phyloP scores from a whole-genome alignment of 2,888 invertebrate species.

The Branchellion lobata region DNA sequence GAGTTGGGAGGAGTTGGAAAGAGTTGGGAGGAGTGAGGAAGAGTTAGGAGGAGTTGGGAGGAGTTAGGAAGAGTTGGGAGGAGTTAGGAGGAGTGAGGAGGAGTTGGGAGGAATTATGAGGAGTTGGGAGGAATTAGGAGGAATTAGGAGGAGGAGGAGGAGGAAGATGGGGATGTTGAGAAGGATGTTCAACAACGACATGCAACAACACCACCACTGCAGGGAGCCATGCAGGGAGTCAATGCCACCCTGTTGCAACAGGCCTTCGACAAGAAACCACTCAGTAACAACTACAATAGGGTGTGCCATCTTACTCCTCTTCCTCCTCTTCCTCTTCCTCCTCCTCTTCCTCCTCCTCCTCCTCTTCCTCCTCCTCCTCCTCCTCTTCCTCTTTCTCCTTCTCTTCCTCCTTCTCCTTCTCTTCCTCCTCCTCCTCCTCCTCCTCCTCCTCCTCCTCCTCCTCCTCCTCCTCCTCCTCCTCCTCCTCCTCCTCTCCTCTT shows the following conservation, averaged over 20 bases:
- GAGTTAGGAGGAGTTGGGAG: no score
- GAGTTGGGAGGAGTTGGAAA: no score
- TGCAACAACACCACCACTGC: no score
- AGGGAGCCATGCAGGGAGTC: not conserved
- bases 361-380: not conserved
- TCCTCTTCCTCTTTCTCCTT: slow-evolving; percentile 1
- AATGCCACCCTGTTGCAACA: not conserved
- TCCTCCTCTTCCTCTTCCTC: not conserved
- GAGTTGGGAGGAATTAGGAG: no score
- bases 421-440: slow-evolving; percentile 26
- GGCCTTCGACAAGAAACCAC: slow-evolving; percentile 11
- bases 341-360: not conserved
- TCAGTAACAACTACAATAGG: not conserved
- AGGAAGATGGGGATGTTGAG: no score
- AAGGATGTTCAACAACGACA: no score
- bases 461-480: slow-evolving; percentile 52
- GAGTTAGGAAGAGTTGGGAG: no score
- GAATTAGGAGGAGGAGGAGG: no score
- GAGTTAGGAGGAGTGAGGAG: no score
- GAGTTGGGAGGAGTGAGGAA: no score
- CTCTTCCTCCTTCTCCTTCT: not conserved
- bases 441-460: slow-evolving; percentile 44
- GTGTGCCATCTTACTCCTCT: not conserved
- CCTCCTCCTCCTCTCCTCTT: slow-evolving; percentile 55
- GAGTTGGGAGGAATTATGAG: no score